Conservation (phyloP, 2,113 vertebrate species). For the Himantopus leucocephalus region DNA sequence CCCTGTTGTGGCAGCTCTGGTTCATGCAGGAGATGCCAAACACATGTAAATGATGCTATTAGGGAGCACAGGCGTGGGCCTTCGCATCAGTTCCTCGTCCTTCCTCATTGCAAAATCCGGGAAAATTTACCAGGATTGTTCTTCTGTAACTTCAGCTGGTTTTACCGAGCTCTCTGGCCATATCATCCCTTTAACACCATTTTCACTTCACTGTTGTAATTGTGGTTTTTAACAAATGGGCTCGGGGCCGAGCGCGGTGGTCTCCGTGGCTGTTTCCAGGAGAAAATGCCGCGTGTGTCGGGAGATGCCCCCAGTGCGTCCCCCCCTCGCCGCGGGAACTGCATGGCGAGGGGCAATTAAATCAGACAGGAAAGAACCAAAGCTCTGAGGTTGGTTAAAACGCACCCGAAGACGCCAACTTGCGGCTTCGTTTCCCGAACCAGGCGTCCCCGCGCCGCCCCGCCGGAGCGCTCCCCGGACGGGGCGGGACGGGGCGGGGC, state of each 20-base stretch:
- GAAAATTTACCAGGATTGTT: not conserved
- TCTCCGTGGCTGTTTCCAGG: too few species aligned
- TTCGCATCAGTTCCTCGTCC: not conserved
- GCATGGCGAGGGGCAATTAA: too few species aligned
- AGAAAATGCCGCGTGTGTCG: rapidly evolving
- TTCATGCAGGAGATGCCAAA: not conserved
- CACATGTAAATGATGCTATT: rapidly evolving
- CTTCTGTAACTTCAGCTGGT: rapidly evolving
- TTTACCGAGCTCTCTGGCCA: rapidly evolving
- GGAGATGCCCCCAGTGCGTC: not conserved
- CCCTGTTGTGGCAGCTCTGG: not conserved
- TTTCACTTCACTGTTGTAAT: rapidly evolving
- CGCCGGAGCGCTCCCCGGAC: too few species aligned
- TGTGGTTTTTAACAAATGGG: rapidly evolving
- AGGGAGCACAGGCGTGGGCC: rapidly evolving
- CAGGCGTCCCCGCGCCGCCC: not conserved
- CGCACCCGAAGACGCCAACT: rapidly evolving
- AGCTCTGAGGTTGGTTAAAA: not conserved
- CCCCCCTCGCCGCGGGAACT: rapidly evolving
- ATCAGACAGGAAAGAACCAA: rapidly evolving
- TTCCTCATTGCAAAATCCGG: rapidly evolving
- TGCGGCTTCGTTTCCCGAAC: not conserved
- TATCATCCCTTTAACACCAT: rapidly evolving
- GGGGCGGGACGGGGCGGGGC: not conserved
- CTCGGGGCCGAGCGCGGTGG: rapidly evolving